phyloP scores from a whole-genome alignment of 2,888 invertebrate genomes.

The Pecten maximus region DNA sequence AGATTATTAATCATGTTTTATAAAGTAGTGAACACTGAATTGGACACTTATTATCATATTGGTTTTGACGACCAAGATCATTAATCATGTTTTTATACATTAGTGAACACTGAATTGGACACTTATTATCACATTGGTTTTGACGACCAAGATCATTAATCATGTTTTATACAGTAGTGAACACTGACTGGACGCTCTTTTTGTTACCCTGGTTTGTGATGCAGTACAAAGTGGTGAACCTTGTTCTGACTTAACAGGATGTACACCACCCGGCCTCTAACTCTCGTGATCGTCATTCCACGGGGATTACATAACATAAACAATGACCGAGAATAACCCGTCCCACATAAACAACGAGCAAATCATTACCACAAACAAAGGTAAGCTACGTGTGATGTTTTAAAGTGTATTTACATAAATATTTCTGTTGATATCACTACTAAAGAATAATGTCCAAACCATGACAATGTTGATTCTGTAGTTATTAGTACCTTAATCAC shows the following conservation, averaged over 20 bases:
- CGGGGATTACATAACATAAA: neutral
- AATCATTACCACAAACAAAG: neutral
- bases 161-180: too few relatives aligned
- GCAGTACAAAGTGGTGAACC: too few relatives aligned
- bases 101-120: too few relatives aligned
- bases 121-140: too few relatives aligned
- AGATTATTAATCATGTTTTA: too few relatives aligned
- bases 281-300: neutral
- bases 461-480: neutral
- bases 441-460: neutral
- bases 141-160: too few relatives aligned
- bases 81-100: too few relatives aligned
- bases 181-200: too few relatives aligned
- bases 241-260: neutral
- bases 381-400: neutral
- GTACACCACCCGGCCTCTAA: neutral
- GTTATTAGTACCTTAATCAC: neutral
- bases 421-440: neutral
- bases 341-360: neutral
- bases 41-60: too few relatives aligned
- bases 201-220: too few relatives aligned
- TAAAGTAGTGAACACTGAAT: too few relatives aligned
- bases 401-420: slow-evolving; percentile 25
- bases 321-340: neutral
- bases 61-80: too few relatives aligned